A percentile compares a stretch with the other conserved stretches of the same genome.
phyloP scores from a whole-genome alignment of 2,888 invertebrate species.

The Meteorus colon region DNA sequence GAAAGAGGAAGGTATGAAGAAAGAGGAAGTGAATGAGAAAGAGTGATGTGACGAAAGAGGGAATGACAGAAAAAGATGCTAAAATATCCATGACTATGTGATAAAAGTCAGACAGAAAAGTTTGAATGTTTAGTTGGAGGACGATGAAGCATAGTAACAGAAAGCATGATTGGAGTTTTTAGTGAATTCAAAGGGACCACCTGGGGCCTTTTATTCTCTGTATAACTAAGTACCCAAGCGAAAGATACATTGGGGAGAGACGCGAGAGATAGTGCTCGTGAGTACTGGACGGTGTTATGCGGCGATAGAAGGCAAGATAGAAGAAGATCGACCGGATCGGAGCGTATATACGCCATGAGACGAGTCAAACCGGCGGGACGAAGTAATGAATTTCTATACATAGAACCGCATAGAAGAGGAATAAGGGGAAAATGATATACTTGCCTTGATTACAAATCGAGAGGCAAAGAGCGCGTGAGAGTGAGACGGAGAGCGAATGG shows the following conservation, averaged over 20 bases:
- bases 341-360: conserved; percentile 25
- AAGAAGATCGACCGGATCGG: conserved; percentile 37
- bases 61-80: conserved; percentile 31
- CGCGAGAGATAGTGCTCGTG: conserved; percentile 10
- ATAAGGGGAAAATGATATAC: conserved; percentile 54
- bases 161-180: background rate
- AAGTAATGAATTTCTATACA: conserved; percentile 42
- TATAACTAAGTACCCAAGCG: background rate
- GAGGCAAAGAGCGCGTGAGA: background rate
- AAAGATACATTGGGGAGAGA: background rate
- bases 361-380: conserved; percentile 16
- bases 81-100: conserved; percentile 38
- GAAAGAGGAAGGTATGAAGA: conserved; percentile 2
- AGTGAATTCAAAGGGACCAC: conserved; percentile 31
- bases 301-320: conserved; percentile 39
- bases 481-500: conserved; percentile 48
- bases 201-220: background rate
- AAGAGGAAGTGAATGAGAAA: background rate
- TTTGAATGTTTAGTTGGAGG: conserved; percentile 34
- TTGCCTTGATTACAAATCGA: conserved; percentile 29
- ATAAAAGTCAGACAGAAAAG: conserved; percentile 40
- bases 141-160: background rate
- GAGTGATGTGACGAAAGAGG: conserved; percentile 23
- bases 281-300: conserved; percentile 31
- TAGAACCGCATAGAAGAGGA: conserved; percentile 55